Evolutionary conservation across 2,113 vertebrate genomes (phyloP), one percentile per base, ranked within the genome.

Genomic region (Leiothrix lutea): DNA sequence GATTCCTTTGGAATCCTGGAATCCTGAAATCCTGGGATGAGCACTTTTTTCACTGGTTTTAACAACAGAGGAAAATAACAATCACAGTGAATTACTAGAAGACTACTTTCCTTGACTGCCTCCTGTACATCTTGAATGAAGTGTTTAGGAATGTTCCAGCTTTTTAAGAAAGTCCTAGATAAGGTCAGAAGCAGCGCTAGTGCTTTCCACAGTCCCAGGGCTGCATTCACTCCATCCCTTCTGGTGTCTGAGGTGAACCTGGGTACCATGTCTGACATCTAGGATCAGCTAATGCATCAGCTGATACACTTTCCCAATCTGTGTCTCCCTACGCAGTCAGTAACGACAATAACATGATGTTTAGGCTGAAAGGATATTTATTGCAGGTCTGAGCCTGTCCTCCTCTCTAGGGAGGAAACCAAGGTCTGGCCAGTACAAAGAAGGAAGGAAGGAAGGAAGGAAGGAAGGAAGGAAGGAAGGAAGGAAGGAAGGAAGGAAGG

Each of bases 301-400:
- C 35, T 2, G 2, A 40, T 33, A 13, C 2, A 8, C 3, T 54
- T 11, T 54, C 22, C 14, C 42, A 48, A 0, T 54, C 29, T 51
- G 33, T 31, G 36, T 58, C 36, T 74, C 35, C 19, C 56, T 56
- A 3, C 5, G 11, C 13, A 78, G 33, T 17, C 35, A 61, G 26
- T 44, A 44, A 61, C 12, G 28, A 38, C 33, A 8, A 9, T 21
- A 66, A 62, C 11, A 5, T 11, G 7, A 35, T 57, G 14, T 24
- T 71, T 48, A 20, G 24, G 15, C 22, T 66, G 58, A 29, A 74
- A 44, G 11, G 24, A 24, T 11, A 23, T 5, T 42, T 11, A 23
- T 5, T 42, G 11, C 45, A 60, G 24, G 9, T 51, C n/a, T 51
- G 64, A 72, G 44, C 20, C 28, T 23, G 6, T 51, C 14, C 33